These are phyloP conservation scores for Epinephelus moara DNA, from an alignment of 2,113 vertebrate species.

Conservation along the genomic window DNA sequence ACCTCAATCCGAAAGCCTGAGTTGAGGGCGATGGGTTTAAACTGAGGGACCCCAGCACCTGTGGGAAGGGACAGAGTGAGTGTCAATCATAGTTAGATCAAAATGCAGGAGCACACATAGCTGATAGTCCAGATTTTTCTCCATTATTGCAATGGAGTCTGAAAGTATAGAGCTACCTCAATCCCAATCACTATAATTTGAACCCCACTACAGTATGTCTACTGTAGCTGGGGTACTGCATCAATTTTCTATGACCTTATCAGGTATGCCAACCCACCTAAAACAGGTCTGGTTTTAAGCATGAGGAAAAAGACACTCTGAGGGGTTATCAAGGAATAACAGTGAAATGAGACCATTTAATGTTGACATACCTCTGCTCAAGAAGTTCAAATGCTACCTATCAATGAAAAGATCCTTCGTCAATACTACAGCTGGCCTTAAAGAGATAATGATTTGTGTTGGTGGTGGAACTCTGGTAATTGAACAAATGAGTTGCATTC, in stretches of 20 bases:
- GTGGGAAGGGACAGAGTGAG: not conserved
- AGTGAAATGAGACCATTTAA: not conserved
- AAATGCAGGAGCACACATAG: not conserved
- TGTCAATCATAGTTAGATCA: not conserved
- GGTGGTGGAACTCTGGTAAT: not conserved
- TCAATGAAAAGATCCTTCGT: not conserved
- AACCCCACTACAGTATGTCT: not conserved
- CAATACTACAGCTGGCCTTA: not conserved
- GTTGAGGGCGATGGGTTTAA: constrained; percentile 95
- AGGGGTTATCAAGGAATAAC: not conserved
- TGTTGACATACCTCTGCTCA: not conserved
- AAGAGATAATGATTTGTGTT: not conserved
- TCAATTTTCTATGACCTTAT: not conserved
- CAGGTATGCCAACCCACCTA: not conserved
- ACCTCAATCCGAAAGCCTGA: constrained; percentile 94
- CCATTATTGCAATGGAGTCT: not conserved
- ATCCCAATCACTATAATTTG: not conserved
- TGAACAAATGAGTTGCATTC: not conserved
- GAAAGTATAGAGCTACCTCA: not conserved
- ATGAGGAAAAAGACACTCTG: not conserved
- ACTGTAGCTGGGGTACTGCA: not conserved
- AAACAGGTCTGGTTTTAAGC: no score
- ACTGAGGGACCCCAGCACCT: constrained; percentile 98
- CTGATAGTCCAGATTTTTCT: not conserved
- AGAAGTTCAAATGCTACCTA: not conserved